Evolutionary conservation across 2,113 vertebrate species (phyloP).

Genomic region (Mixornis gularis): DNA sequence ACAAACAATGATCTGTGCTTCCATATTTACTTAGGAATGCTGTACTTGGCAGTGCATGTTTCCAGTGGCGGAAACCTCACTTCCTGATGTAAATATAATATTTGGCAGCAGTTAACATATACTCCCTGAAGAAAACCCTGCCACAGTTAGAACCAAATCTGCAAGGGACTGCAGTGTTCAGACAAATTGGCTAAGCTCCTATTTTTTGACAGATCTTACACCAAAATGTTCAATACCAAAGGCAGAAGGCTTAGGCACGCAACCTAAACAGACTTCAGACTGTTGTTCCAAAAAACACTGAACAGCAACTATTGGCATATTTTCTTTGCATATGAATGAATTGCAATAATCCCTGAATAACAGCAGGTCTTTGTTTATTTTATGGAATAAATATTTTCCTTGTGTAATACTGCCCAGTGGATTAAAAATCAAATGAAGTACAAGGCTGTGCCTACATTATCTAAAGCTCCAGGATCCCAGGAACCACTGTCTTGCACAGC

Average conservation of each 20-base stretch:
- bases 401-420: not conserved
- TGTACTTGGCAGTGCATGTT: conserved; percentile 61
- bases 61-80: conserved; percentile 64
- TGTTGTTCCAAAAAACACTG: not conserved
- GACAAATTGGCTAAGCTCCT: not conserved
- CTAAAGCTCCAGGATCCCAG: not conserved
- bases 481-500: not conserved
- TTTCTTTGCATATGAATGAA: not conserved
- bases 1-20: conserved; percentile 65
- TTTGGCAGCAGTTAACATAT: conserved; percentile 39
- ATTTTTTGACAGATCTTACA: not conserved
- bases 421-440: not conserved
- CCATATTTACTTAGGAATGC: conserved; percentile 67
- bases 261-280: not conserved
- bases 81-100: conserved; percentile 66
- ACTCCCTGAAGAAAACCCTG: not conserved
- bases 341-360: not conserved
- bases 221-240: not conserved
- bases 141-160: not conserved
- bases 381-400: conserved; percentile 7
- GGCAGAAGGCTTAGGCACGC: not conserved
- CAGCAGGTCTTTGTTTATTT: not conserved
- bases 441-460: not conserved
- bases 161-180: not conserved
- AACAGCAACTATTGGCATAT: not conserved